These are phyloP conservation scores for Dermatemys mawii DNA, from an alignment of 2,113 vertebrate genomes.

Conservation along the genomic window DNA sequence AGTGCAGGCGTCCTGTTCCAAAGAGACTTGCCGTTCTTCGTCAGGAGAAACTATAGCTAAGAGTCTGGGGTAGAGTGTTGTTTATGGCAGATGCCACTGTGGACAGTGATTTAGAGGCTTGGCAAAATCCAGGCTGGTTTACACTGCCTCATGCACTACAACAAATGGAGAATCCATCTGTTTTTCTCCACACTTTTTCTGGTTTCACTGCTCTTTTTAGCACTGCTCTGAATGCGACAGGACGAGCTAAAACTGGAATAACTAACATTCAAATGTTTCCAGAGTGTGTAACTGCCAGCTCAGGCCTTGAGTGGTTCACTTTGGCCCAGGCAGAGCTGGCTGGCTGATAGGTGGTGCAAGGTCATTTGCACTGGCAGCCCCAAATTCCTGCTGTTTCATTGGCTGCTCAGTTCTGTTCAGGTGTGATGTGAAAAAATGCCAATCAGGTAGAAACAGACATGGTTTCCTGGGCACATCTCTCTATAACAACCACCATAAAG, in stretches of 20 bases:
- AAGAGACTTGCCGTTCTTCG: neutral
- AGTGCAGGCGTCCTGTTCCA: neutral
- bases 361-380: constrained; percentile 31
- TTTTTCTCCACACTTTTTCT: neutral
- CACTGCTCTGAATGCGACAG: neutral
- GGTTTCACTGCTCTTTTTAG: neutral
- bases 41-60: neutral
- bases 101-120: neutral
- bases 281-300: neutral
- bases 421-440: constrained; percentile 17
- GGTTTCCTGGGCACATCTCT: constrained; percentile 52
- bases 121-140: neutral
- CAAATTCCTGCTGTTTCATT: neutral
- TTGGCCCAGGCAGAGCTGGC: neutral
- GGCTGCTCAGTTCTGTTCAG: neutral
- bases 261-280: neutral
- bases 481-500: constrained; percentile 60
- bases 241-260: neutral
- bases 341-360: constrained; percentile 5
- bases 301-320: neutral
- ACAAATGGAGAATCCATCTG: neutral
- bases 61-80: neutral
- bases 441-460: constrained; percentile 24
- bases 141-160: neutral
- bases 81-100: neutral